Percentiles rank a stretch among this genome's conserved stretches.
phyloP scores from a whole-genome alignment of 1,140 invertebrate genomes.

The Habropoda laboriosa region DNA sequence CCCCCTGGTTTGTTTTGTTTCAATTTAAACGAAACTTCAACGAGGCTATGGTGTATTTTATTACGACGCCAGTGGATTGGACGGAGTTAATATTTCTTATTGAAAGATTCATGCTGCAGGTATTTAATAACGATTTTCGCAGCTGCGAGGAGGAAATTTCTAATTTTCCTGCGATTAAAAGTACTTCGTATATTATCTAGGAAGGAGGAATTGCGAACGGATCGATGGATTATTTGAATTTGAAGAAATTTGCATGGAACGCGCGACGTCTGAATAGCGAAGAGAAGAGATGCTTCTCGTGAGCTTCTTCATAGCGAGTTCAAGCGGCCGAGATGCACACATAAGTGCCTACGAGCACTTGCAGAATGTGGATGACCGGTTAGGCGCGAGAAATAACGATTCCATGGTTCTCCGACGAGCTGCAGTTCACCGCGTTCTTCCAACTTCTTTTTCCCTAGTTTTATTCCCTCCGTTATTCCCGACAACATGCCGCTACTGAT shows the following conservation, averaged over 20 bases:
- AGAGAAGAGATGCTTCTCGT: not conserved
- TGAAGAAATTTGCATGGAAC: not conserved
- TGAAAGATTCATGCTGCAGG: too few species aligned
- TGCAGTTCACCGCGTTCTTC: constrained; percentile 5
- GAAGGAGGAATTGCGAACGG: not conserved
- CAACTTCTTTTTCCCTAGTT: not conserved
- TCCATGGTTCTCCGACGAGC: constrained; percentile 28
- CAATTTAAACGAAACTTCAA: too few species aligned
- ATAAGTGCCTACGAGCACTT: not conserved
- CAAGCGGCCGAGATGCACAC: constrained; percentile 56
- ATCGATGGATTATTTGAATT: too few species aligned
- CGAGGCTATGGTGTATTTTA: too few species aligned
- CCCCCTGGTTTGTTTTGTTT: too few species aligned
- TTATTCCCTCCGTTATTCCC: constrained; percentile 25
- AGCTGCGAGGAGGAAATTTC: too few species aligned
- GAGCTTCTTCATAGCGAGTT: constrained; percentile 15
- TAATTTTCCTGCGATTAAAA: too few species aligned
- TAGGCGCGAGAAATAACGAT: constrained; percentile 46
- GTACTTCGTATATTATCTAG: too few species aligned
- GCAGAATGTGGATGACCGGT: constrained; percentile 38
- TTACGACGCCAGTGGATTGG: too few species aligned
- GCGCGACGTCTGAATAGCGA: not conserved
- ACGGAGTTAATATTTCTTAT: too few species aligned
- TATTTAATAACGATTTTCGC: too few species aligned
- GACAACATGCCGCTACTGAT: constrained; percentile 4